Conservation (phyloP, 2,113 vertebrate genomes). For the Nibea coibor region DNA sequence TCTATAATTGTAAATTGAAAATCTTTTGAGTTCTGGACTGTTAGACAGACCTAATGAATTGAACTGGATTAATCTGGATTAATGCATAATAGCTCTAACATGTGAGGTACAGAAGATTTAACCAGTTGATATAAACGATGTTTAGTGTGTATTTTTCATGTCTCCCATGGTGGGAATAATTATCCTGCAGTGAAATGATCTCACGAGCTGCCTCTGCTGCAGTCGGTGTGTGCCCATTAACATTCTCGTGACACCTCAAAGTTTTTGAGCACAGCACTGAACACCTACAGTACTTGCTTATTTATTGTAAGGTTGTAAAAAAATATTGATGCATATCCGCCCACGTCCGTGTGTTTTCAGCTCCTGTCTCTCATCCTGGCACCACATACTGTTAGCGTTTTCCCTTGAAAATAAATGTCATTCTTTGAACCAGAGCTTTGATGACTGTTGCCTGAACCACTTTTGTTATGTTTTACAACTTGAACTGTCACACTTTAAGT, state of each 20-base stretch:
- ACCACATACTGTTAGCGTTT: conserved; percentile 34
- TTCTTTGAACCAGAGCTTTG: conserved; percentile 31
- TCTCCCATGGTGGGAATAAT: neutral
- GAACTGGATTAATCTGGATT: too few species aligned
- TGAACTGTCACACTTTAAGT: neutral
- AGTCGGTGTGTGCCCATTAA: neutral
- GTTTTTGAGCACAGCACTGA: neutral
- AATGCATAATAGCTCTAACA: neutral
- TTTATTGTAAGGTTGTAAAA: conserved; percentile 17
- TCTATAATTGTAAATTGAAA: neutral
- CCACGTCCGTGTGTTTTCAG: conserved; percentile 34
- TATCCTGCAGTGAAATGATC: neutral
- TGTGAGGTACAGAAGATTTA: neutral
- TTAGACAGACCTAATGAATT: neutral
- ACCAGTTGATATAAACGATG: too few species aligned
- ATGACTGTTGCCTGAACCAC: conserved; percentile 18
- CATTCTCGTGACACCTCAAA: neutral
- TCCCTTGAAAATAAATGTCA: conserved; percentile 33
- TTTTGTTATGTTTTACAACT: conserved; percentile 13
- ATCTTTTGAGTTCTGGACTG: neutral
- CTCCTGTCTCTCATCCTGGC: conserved; percentile 15
- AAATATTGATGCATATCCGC: neutral
- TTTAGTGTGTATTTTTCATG: too few species aligned
- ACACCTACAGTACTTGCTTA: conserved; percentile 8
- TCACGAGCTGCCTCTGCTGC: neutral